phyloP scores from a whole-genome alignment of 2,888 invertebrate genomes.

The Athetis lepigone region DNA sequence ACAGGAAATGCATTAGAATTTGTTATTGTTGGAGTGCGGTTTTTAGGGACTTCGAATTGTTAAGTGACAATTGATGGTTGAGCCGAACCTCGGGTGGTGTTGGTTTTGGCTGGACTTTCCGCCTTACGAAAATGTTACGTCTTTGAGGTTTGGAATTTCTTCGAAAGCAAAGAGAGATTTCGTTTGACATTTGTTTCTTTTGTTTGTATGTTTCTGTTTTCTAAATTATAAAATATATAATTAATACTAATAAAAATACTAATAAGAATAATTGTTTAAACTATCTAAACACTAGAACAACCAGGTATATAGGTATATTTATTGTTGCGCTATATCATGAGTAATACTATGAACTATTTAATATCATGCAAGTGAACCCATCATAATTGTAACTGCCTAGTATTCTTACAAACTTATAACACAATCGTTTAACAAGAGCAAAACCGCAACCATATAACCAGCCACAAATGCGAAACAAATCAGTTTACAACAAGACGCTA shows the following conservation, averaged over 20 bases:
- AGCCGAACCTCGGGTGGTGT: not conserved
- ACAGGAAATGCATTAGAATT: constrained; percentile 52
- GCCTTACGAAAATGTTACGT: not conserved
- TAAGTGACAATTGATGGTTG: not conserved
- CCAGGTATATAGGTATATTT: too few relatives aligned
- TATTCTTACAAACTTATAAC: not conserved
- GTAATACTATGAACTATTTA: too few relatives aligned
- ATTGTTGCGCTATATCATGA: too few relatives aligned
- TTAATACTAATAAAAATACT: too few relatives aligned
- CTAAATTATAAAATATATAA: too few relatives aligned
- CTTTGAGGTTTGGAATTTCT: not conserved
- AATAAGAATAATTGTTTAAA: too few relatives aligned
- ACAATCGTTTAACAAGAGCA: not conserved
- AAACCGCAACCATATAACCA: not conserved
- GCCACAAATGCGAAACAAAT: constrained; percentile 40
- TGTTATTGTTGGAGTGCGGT: constrained; percentile 28
- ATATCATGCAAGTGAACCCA: too few relatives aligned
- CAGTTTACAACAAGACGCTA: constrained; percentile 18
- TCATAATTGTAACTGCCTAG: too few relatives aligned
- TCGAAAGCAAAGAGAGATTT: too few relatives aligned
- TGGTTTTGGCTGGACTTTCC: not conserved
- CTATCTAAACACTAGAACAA: too few relatives aligned
- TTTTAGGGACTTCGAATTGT: not conserved
- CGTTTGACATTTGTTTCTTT: too few relatives aligned
- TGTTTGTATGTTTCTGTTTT: too few relatives aligned